Percentiles rank a stretch among this genome's conserved stretches.
Evolutionary conservation across 37 sponge, comb jelly and placozoan species (phyloP).

Genomic region (Mnemiopsis leidyi): DNA sequence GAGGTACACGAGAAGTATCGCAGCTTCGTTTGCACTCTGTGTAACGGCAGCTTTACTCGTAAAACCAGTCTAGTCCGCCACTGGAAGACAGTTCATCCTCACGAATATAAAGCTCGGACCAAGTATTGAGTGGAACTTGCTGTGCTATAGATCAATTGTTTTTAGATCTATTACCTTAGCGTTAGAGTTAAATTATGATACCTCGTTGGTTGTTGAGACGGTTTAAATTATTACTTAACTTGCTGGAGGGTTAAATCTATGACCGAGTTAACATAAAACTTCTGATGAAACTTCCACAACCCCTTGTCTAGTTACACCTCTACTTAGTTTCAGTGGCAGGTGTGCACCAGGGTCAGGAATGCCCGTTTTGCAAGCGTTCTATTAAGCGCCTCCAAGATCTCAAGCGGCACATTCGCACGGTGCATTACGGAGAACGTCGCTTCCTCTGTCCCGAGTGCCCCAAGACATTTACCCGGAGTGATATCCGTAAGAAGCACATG

Average conservation of each 20-base stretch:
- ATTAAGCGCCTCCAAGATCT: conserved; percentile 15
- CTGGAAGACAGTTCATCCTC: background rate
- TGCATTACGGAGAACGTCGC: background rate
- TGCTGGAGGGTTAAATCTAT: no score
- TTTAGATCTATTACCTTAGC: no score
- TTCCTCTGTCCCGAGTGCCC: background rate
- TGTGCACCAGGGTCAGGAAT: background rate
- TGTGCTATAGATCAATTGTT: no score
- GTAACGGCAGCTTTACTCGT: background rate
- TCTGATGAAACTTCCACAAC: no score
- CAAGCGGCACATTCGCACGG: background rate
- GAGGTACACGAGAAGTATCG: background rate
- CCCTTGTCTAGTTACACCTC: background rate
- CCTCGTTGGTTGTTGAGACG: no score
- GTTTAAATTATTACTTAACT: no score
- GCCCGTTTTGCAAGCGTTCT: background rate
- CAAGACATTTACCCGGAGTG: conserved; percentile 43
- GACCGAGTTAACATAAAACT: no score
- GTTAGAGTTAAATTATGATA: no score
- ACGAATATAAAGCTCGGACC: background rate
- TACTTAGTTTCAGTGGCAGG: background rate
- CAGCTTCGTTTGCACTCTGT: background rate
- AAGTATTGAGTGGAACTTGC: no score
- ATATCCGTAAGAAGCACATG: conserved; percentile 23
- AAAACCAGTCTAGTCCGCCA: conserved; percentile 5